A percentile compares a stretch with the other conserved stretches of the same genome.
Evolutionary conservation across 2,113 vertebrate genomes (phyloP).

Genomic region (Raja brachyura): DNA sequence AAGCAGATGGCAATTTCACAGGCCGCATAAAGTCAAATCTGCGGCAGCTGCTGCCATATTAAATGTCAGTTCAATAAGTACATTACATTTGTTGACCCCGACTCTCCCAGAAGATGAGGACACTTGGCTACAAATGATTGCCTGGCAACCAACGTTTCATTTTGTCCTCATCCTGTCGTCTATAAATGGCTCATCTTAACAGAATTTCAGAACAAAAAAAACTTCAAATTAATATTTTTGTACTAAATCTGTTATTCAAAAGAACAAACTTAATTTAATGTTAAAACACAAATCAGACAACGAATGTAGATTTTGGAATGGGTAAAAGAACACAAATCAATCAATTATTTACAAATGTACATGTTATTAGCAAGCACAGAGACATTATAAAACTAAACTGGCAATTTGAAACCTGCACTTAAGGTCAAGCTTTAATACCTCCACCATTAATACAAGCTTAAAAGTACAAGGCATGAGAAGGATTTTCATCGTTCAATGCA

Average conservation of each 20-base stretch:
- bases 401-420: background rate
- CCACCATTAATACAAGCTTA: background rate
- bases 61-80: conserved; percentile 43
- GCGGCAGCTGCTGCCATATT: conserved; percentile 26
- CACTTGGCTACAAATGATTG: background rate
- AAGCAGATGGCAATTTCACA: conserved; percentile 42
- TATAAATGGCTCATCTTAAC: background rate
- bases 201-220: background rate
- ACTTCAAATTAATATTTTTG: background rate
- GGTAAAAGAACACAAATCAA: background rate
- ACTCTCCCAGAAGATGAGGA: conserved; percentile 35
- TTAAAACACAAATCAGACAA: too few relatives aligned
- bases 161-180: background rate
- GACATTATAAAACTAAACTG: background rate
- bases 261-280: too few relatives aligned
- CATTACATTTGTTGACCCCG: conserved; percentile 33
- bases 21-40: conserved; percentile 38
- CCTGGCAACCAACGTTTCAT: background rate
- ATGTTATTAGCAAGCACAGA: background rate
- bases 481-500: background rate
- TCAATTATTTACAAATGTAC: background rate
- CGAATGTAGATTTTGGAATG: background rate
- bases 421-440: background rate
- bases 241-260: too few relatives aligned
- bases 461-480: background rate